A percentile compares a stretch with the other conserved stretches of the same genome.
These are phyloP conservation scores for Oxytorus armatus DNA, from an alignment of 2,888 invertebrate genomes.

Conservation along the genomic window DNA sequence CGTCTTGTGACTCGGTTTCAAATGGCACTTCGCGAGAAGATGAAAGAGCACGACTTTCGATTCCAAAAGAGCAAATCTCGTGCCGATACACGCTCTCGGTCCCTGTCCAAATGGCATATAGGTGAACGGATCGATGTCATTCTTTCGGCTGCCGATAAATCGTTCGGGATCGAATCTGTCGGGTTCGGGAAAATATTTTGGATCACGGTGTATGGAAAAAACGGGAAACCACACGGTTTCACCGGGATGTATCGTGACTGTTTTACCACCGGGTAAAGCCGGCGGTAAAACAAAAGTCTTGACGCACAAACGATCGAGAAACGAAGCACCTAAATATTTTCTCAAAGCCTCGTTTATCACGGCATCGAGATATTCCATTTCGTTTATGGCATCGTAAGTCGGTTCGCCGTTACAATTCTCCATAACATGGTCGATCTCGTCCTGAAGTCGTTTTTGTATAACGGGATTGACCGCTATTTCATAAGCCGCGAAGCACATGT, in stretches of 20 bases:
- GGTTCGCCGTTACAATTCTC: slow-evolving; percentile 74
- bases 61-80: slow-evolving; percentile 83
- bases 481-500: slow-evolving; percentile 73
- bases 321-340: slow-evolving; percentile 71
- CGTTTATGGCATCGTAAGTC: slow-evolving; percentile 83
- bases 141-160: slow-evolving; percentile 74
- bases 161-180: slow-evolving; percentile 82
- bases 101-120: slow-evolving; percentile 77
- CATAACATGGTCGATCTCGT: slow-evolving; percentile 77
- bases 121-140: slow-evolving; percentile 35
- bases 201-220: slow-evolving; percentile 78
- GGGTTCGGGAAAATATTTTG: slow-evolving; percentile 80
- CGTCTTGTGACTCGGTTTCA: slow-evolving; percentile 82
- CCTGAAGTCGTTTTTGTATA: slow-evolving; percentile 83
- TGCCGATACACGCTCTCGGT: slow-evolving; percentile 78
- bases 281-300: slow-evolving; percentile 78
- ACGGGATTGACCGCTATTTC: slow-evolving; percentile 81
- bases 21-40: slow-evolving; percentile 70
- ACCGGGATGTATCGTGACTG: slow-evolving; percentile 78
- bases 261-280: slow-evolving; percentile 72
- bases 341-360: slow-evolving; percentile 82
- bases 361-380: slow-evolving; percentile 86
- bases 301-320: slow-evolving; percentile 78
- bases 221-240: slow-evolving; percentile 76
- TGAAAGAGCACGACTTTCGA: slow-evolving; percentile 73